Conservation (phyloP, 1,140 invertebrate species). For the Dendroctonus ponderosae region DNA sequence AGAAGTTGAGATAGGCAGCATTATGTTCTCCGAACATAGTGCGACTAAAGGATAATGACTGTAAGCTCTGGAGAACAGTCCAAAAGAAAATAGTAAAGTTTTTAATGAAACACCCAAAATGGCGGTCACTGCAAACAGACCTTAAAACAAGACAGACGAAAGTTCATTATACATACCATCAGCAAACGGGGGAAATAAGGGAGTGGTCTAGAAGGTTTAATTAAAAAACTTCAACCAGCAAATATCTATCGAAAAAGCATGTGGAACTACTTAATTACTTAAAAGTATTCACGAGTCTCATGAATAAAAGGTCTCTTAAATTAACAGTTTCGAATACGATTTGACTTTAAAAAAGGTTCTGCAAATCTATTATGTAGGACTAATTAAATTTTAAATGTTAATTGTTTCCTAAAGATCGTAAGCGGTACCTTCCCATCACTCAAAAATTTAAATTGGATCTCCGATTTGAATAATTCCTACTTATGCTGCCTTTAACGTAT, state of each 20-base stretch:
- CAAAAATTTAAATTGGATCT: conserved; percentile 4
- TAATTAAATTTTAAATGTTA: conserved; percentile 24
- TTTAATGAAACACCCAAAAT: too few species aligned
- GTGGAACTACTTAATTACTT: conserved; percentile 24
- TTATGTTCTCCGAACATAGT: too few species aligned
- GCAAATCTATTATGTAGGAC: conserved; percentile 5
- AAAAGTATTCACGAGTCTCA: conserved; percentile 22
- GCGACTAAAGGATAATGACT: too few species aligned
- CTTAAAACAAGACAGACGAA: conserved; percentile 7
- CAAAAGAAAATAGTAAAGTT: too few species aligned
- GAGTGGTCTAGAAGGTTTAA: conserved; percentile 18
- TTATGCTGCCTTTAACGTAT: too few species aligned
- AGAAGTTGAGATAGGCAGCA: too few species aligned
- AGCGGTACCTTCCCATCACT: background rate
- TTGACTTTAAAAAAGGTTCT: conserved; percentile 20
- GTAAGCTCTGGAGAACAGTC: too few species aligned
- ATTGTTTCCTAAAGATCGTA: conserved; percentile 5
- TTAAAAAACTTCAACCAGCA: conserved; percentile 25
- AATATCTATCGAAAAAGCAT: conserved; percentile 26
- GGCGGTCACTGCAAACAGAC: background rate
- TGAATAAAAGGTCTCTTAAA: conserved; percentile 23
- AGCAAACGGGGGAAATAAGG: conserved; percentile 8
- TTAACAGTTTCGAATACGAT: conserved; percentile 16
- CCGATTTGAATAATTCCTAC: too few species aligned
- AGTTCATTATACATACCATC: conserved; percentile 14